phyloP scores from a whole-genome alignment of 2,888 invertebrate species.

The Eudemis profundana region DNA sequence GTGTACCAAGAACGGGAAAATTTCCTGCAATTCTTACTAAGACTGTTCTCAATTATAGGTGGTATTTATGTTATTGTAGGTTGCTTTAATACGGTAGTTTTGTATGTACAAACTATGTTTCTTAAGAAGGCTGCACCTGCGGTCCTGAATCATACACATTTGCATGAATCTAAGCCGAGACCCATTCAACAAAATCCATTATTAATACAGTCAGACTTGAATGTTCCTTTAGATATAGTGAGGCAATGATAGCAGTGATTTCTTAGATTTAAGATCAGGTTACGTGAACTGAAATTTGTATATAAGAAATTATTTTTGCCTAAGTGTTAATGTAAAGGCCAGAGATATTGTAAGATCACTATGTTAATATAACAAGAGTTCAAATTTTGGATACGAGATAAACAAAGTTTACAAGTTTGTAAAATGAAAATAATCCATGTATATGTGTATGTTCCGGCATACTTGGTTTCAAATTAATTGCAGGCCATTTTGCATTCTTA shows the following conservation, averaged over 20 bases:
- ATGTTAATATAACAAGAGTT: neutral
- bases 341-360: slow-evolving; percentile 15
- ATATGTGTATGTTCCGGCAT: too few species aligned
- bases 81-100: slow-evolving; percentile 70
- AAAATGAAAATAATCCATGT: too few species aligned
- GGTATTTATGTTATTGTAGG: slow-evolving; percentile 96
- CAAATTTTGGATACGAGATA: neutral
- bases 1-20: slow-evolving; percentile 92
- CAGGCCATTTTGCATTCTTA: slow-evolving; percentile 39
- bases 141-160: slow-evolving; percentile 50
- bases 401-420: too few species aligned
- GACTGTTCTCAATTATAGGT: slow-evolving; percentile 95
- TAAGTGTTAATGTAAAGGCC: slow-evolving; percentile 25
- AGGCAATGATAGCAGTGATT: slow-evolving; percentile 66
- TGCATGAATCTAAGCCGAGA: slow-evolving; percentile 51
- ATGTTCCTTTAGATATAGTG: slow-evolving; percentile 70
- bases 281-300: slow-evolving; percentile 35
- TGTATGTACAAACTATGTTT: slow-evolving; percentile 61
- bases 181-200: slow-evolving; percentile 63
- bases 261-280: slow-evolving; percentile 39
- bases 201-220: slow-evolving; percentile 66
- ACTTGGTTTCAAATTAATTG: neutral
- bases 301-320: slow-evolving; percentile 39
- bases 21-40: slow-evolving; percentile 91
- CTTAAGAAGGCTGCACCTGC: slow-evolving; percentile 53